Percentiles rank a stretch among this genome's conserved stretches.
phyloP scores from a whole-genome alignment of 2,888 invertebrate genomes.

The Tuberolachnus salignus region DNA sequence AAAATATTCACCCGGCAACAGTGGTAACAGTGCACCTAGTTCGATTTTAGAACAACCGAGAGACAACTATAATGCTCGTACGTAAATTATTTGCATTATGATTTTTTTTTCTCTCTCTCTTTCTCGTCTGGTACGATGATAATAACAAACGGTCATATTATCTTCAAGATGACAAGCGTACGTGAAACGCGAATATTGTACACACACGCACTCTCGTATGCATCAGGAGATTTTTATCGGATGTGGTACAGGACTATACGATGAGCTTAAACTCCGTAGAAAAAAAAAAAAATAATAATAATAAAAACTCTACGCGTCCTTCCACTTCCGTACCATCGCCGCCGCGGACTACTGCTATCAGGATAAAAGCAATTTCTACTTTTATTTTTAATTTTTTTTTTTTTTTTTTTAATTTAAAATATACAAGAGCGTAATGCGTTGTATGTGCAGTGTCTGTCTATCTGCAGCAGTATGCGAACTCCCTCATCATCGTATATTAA shows the following conservation, averaged over 20 bases:
- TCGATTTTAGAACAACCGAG: no score
- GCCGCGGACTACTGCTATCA: background rate
- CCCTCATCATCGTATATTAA: no score
- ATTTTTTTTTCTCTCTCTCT: no score
- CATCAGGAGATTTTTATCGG: conserved; percentile 19
- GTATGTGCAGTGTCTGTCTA: no score
- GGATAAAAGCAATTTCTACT: conserved; percentile 24
- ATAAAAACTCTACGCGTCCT: background rate
- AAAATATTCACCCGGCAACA: no score
- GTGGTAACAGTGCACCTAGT: background rate
- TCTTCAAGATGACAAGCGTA: conserved; percentile 12
- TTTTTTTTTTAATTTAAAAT: conserved; percentile 35
- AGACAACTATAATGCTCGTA: no score
- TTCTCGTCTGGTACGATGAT: background rate
- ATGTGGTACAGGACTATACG: background rate
- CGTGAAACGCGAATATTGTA: background rate
- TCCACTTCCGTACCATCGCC: background rate
- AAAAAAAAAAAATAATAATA: no score
- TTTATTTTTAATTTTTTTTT: background rate
- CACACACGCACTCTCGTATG: background rate
- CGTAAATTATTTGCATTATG: no score
- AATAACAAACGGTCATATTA: conserved; percentile 17
- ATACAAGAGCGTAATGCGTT: background rate
- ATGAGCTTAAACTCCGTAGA: background rate
- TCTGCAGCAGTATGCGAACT: background rate